Evolutionary conservation across 2,888 invertebrate genomes (phyloP).

Genomic region (Brachyopa scutellaris): DNA sequence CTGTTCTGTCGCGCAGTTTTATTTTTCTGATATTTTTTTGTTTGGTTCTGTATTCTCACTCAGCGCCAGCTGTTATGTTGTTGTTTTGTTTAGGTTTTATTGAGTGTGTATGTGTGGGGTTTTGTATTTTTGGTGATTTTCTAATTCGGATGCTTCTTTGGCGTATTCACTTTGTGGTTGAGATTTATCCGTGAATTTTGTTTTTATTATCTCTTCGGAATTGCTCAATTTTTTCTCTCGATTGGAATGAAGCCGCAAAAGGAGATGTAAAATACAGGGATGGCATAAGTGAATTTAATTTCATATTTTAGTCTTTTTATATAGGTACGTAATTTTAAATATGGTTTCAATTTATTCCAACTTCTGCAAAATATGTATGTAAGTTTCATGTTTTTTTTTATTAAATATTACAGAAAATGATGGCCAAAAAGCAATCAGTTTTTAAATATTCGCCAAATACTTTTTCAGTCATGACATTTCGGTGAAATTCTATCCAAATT

Average conservation of each 20-base stretch:
- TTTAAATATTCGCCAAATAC: too few relatives aligned
- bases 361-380: too few relatives aligned
- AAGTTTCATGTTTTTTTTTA: too few relatives aligned
- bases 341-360: too few relatives aligned
- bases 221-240: not conserved
- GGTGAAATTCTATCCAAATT: too few relatives aligned
- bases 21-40: slow-evolving; percentile 10
- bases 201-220: slow-evolving; percentile 16
- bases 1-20: slow-evolving; percentile 61
- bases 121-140: slow-evolving; percentile 41
- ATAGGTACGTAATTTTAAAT: too few relatives aligned
- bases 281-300: too few relatives aligned
- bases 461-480: too few relatives aligned
- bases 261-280: slow-evolving; percentile 27
- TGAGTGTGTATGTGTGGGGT: slow-evolving; percentile 19
- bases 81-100: slow-evolving; percentile 26
- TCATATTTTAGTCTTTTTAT: too few relatives aligned
- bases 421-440: too few relatives aligned
- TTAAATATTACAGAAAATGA: too few relatives aligned
- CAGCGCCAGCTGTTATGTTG: slow-evolving; percentile 66
- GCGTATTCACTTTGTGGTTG: slow-evolving; percentile 29
- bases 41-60: slow-evolving; percentile 12
- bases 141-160: slow-evolving; percentile 21
- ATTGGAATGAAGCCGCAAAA: not conserved
- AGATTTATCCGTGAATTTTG: slow-evolving; percentile 42